phyloP scores from a whole-genome alignment of 2,888 invertebrate species.

The Heliconius ethilla region DNA sequence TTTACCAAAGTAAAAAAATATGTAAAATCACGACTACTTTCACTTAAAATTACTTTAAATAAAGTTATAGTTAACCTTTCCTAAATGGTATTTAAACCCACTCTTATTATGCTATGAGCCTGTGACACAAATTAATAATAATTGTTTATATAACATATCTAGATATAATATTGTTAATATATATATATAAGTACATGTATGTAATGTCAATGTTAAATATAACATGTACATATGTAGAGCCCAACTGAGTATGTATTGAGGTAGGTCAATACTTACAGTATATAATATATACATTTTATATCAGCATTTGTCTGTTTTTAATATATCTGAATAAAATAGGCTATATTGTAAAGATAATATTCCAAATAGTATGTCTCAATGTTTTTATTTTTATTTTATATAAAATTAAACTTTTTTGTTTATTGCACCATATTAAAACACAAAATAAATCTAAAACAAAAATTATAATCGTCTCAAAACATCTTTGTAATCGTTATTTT shows the following conservation, averaged over 20 bases:
- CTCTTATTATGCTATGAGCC: background rate
- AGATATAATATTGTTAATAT: background rate
- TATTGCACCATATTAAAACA: background rate
- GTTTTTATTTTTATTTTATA: background rate
- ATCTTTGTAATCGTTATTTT: background rate
- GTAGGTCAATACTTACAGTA: conserved; percentile 3
- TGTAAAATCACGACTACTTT: background rate
- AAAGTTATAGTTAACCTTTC: background rate
- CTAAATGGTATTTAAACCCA: background rate
- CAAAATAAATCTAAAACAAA: background rate
- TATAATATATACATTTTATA: background rate
- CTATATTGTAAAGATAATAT: background rate
- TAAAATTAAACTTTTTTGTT: background rate
- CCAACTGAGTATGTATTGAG: background rate
- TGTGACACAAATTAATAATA: background rate
- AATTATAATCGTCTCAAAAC: background rate
- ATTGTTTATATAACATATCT: background rate
- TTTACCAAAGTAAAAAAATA: background rate
- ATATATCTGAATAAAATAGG: background rate
- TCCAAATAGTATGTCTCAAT: background rate
- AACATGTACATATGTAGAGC: background rate
- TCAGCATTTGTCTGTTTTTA: background rate
- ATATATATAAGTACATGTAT: background rate
- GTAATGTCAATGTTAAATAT: background rate
- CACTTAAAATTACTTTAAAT: too few species aligned